A percentile compares a stretch with the other conserved stretches of the same genome.
Evolutionary conservation across 2,113 vertebrate species (phyloP).

Genomic region (Pavo muticus): DNA sequence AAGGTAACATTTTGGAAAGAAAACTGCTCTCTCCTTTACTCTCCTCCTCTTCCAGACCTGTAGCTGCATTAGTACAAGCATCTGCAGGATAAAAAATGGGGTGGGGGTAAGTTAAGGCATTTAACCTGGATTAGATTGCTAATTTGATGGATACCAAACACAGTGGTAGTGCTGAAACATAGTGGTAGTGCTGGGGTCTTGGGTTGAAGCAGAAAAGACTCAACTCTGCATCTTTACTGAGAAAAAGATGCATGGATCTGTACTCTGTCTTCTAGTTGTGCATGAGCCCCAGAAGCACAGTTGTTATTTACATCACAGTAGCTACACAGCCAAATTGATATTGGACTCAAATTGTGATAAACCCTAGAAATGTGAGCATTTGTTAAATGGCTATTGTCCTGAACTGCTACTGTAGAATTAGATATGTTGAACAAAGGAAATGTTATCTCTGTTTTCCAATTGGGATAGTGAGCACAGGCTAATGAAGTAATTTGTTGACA

Average conservation of each 20-base stretch:
- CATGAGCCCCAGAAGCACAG: background rate
- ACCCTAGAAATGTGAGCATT: constrained; percentile 29
- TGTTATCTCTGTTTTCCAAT: background rate
- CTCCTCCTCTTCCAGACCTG: background rate
- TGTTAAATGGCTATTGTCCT: constrained; percentile 28
- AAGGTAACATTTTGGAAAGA: background rate
- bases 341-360: background rate
- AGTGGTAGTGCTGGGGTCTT: background rate
- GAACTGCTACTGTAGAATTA: constrained; percentile 18
- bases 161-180: background rate
- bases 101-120: rapidly evolving
- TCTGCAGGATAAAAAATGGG: background rate
- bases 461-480: background rate
- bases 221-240: background rate
- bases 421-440: constrained; percentile 13
- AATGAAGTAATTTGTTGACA: background rate
- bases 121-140: background rate
- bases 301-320: constrained; percentile 9
- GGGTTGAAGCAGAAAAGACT: background rate
- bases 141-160: background rate
- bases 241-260: background rate
- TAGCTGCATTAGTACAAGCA: background rate
- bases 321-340: constrained; percentile 23
- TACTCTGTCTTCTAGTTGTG: background rate
- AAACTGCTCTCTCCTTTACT: background rate